Conservation (phyloP, 1,140 invertebrate genomes). For the Vanessa atalanta region DNA sequence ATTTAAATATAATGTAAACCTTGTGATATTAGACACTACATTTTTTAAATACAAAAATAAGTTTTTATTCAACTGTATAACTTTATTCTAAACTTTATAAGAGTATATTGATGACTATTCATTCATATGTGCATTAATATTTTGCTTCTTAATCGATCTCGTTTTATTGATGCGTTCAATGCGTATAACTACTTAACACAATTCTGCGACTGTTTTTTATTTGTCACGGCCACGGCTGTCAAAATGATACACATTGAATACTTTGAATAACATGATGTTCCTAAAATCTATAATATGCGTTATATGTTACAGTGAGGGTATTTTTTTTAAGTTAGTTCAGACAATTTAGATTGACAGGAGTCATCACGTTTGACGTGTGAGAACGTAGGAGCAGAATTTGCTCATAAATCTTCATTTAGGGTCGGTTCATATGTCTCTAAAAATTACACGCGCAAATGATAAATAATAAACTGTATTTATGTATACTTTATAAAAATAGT, state of each 20-base stretch:
- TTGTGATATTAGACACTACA: no score
- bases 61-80: no score
- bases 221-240: neutral
- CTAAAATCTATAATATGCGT: neutral
- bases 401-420: constrained; percentile 65
- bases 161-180: no score
- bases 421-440: constrained; percentile 51
- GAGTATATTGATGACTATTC: no score
- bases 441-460: neutral
- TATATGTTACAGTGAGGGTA: constrained; percentile 2
- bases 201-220: neutral
- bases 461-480: neutral
- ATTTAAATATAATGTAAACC: no score
- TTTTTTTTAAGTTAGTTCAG: constrained; percentile 36
- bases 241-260: no score
- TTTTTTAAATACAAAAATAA: no score
- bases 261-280: neutral
- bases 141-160: no score
- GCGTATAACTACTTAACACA: no score
- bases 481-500: neutral
- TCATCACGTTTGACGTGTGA: constrained; percentile 63
- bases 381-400: constrained; percentile 55
- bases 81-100: no score
- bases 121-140: no score
- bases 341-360: constrained; percentile 70